A percentile compares a stretch with the other conserved stretches of the same genome.
These are phyloP conservation scores for Ormyrus labotus DNA, from an alignment of 2,888 invertebrate species.

Conservation along the genomic window DNA sequence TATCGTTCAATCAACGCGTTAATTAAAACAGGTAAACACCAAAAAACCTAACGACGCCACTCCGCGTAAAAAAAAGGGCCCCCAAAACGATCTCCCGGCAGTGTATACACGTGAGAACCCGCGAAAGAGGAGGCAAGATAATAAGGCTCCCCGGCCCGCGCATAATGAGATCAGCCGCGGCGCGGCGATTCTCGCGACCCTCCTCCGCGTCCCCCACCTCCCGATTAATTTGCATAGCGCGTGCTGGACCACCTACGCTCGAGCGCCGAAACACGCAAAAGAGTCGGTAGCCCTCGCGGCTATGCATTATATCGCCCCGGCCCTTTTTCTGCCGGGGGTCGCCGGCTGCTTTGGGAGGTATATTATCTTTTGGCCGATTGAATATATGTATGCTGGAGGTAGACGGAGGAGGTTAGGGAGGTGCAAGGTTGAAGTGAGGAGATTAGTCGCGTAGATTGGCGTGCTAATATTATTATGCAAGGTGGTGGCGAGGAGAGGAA, in stretches of 20 bases:
- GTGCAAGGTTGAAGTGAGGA: too few relatives aligned
- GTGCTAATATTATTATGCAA: too few relatives aligned
- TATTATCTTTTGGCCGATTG: not conserved
- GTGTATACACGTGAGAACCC: too few relatives aligned
- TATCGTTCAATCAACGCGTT: too few relatives aligned
- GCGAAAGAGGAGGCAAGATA: too few relatives aligned
- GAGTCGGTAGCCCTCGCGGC: not conserved
- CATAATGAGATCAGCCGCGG: conserved; percentile 31
- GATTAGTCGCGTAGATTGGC: too few relatives aligned
- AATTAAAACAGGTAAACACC: too few relatives aligned
- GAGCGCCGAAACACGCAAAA: conserved; percentile 28
- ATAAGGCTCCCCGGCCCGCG: not conserved
- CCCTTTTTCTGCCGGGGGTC: conserved; percentile 4
- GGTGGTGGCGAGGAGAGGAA: too few relatives aligned
- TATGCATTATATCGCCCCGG: not conserved
- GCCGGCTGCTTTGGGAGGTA: conserved; percentile 18
- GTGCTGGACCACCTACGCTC: conserved; percentile 50
- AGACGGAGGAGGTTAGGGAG: not conserved
- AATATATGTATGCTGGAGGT: not conserved
- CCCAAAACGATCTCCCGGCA: too few relatives aligned
- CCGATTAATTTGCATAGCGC: conserved; percentile 50
- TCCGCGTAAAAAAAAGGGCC: too few relatives aligned
- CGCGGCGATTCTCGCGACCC: conserved; percentile 19
- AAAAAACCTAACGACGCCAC: too few relatives aligned
- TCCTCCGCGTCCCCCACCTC: too few relatives aligned